phyloP scores from a whole-genome alignment of 2,113 vertebrate species.

The Neodontobutis hainanensis region DNA sequence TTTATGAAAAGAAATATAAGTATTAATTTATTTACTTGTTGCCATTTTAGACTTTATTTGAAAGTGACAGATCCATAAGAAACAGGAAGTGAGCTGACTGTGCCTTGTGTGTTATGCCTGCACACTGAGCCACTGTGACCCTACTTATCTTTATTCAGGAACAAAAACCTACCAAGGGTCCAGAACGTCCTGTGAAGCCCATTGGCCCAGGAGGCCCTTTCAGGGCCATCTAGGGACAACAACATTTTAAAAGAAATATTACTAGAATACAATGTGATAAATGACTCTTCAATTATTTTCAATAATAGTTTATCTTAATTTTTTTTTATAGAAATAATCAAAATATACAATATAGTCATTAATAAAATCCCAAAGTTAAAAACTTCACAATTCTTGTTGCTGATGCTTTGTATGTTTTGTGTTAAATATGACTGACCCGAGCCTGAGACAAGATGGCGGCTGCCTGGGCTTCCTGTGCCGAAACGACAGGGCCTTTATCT shows the following conservation, averaged over 20 bases:
- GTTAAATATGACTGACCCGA: conserved; percentile 82
- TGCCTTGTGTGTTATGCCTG: too few species aligned
- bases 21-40: too few species aligned
- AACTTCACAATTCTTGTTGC: background rate
- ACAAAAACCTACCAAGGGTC: conserved; percentile 88
- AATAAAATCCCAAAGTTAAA: too few species aligned
- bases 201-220: conserved; percentile 95
- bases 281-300: too few species aligned
- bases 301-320: too few species aligned
- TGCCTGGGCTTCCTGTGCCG: conserved; percentile 95
- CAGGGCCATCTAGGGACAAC: conserved; percentile 88
- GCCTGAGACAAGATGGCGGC: conserved; percentile 98
- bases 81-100: too few species aligned
- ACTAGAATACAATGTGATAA: background rate
- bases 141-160: background rate
- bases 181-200: conserved; percentile 96
- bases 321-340: too few species aligned
- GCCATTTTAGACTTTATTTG: background rate
- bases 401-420: background rate
- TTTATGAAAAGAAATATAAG: too few species aligned
- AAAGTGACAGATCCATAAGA: background rate
- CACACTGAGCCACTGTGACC: too few species aligned
- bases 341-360: too few species aligned
- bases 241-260: conserved; percentile 8
- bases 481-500: conserved; percentile 90